Evolutionary conservation across 2,888 invertebrate species (phyloP), one percentile per base, ranked within the genome.

Genomic region (Sericinus montela): DNA sequence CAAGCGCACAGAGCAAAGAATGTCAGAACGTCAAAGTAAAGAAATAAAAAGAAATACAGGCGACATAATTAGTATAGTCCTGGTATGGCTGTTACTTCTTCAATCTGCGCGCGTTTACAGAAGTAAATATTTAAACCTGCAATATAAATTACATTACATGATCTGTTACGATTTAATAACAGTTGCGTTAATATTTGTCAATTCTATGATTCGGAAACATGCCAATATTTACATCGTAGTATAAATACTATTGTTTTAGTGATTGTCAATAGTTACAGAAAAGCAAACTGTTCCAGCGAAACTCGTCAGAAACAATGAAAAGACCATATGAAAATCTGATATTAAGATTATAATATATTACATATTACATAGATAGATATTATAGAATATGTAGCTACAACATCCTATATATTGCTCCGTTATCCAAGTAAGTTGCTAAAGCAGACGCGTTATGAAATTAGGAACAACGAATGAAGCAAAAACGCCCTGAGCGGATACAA

Each of bases 1-100:
- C 49, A 50, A 50, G 49, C 49, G 49, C 49, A 50, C 49, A 50
- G 49, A 45, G 30, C 35, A 45, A 45, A 45, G 49, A 50, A 41
- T 36, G 45, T 43, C 30, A 40, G 30, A 45, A 45, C 30, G 9
- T 39, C 7, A 35, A 49, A 1, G 19, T 15, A 38, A 28, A 1
- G 9, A 34, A 30, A 36, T 28, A 34, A 32, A 19, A 3, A 19
- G n/a, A 30, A 35, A 40, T 29, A 10, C 44, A n/a, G 48, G 14
- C 35, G 49, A 40, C 9, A 36, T 6, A 15, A 40, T 23, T 35
- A 28, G 47, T 30, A 29, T n/a, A 13, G 40, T 36, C 36, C 40
- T 30, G 28, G 29, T 14, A 36, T 29, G 35, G 25, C 36, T 28
- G 48, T 34, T 44, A 34, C 34, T 19, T 47, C 49, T 45, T 35